Percentiles rank a stretch among this genome's conserved stretches.
Conservation (phyloP, 1,140 invertebrate genomes). For the Anagrus nilaparvatae region DNA sequence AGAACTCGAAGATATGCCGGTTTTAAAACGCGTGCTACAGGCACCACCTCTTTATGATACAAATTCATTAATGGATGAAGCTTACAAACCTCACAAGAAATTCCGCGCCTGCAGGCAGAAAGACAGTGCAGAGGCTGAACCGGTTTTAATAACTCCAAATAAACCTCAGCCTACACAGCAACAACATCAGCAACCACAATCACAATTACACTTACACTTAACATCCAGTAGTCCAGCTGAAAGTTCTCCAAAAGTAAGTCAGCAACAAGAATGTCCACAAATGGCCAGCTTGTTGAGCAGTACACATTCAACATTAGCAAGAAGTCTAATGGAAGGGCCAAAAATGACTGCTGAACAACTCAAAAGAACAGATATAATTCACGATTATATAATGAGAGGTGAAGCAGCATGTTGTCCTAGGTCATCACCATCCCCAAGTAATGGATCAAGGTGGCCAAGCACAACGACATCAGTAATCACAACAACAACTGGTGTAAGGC, state of each 20-base stretch:
- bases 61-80: slow-evolving; percentile 84
- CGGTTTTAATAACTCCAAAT: slow-evolving; percentile 35
- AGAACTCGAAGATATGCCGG: slow-evolving; percentile 87
- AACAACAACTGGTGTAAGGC: slow-evolving; percentile 34
- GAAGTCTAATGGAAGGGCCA: slow-evolving; percentile 78
- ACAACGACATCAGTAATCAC: slow-evolving; percentile 39
- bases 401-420: slow-evolving; percentile 46
- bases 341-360: slow-evolving; percentile 80
- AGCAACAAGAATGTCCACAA: slow-evolving; percentile 31
- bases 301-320: slow-evolving; percentile 77
- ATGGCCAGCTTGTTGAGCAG: slow-evolving; percentile 53
- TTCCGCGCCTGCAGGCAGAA: slow-evolving; percentile 73
- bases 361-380: slow-evolving; percentile 79
- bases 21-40: slow-evolving; percentile 81
- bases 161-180: slow-evolving; percentile 22
- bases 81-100: slow-evolving; percentile 91
- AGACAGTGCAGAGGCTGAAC: slow-evolving; percentile 66
- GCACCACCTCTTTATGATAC: slow-evolving; percentile 83
- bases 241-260: slow-evolving; percentile 29
- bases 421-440: slow-evolving; percentile 40
- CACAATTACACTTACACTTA: too few species aligned
- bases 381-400: slow-evolving; percentile 77
- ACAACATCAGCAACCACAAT: slow-evolving; percentile 12
- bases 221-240: not conserved
- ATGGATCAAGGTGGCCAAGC: slow-evolving; percentile 33